These are phyloP conservation scores for Cephalopachus bancanus DNA, from an alignment of 2,797 vertebrate genomes.

Conservation along the genomic window DNA sequence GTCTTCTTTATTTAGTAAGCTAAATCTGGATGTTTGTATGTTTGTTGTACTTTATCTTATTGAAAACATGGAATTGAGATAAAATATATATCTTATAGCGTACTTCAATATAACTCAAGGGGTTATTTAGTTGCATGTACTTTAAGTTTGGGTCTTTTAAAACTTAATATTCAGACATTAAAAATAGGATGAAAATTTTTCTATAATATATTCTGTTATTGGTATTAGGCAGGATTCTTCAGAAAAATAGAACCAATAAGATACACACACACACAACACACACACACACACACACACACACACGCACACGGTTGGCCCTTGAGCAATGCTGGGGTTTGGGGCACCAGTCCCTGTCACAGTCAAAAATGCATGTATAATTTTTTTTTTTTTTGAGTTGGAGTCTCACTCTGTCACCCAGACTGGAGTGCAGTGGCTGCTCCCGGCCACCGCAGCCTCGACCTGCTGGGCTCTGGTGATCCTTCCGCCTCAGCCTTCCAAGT, in stretches of 20 bases:
- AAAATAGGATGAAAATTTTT: conserved; percentile 6
- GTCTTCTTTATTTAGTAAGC: not conserved
- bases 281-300: too few relatives aligned
- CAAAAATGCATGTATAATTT: not conserved
- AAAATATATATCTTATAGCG: not conserved
- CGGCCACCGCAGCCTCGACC: too few relatives aligned
- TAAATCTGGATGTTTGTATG: not conserved
- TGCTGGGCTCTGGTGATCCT: too few relatives aligned
- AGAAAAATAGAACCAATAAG: not conserved
- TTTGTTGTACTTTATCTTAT: conserved; percentile 47
- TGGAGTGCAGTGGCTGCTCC: too few relatives aligned
- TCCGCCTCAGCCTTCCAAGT: too few relatives aligned
- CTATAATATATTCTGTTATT: not conserved
- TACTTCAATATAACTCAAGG: not conserved
- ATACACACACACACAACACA: accelerated
- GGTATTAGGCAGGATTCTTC: not conserved
- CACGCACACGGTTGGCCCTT: not conserved
- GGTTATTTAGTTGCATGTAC: conserved; percentile 49
- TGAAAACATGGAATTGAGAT: conserved; percentile 10
- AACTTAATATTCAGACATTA: conserved; percentile 42
- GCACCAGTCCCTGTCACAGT: not conserved
- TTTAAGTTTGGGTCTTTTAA: conserved; percentile 47
- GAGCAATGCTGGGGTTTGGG: not conserved
- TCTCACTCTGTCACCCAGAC: too few relatives aligned
- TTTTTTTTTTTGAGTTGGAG: too few relatives aligned